Conservation (phyloP, 2,888 invertebrate genomes). For the Schizotus pectinicornis region DNA sequence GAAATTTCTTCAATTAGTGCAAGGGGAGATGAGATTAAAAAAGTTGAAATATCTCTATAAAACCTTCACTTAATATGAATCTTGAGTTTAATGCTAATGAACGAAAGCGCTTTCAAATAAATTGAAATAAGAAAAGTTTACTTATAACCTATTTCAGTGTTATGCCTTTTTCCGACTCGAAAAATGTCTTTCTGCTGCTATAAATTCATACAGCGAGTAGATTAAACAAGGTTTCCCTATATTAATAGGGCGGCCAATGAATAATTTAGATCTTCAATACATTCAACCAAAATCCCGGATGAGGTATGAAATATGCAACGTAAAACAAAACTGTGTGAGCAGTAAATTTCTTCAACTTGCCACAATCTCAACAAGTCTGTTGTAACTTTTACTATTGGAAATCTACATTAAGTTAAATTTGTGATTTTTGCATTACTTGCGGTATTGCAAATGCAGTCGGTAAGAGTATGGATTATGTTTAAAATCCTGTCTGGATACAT, state of each 20-base stretch:
- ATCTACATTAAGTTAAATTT: conserved; percentile 4
- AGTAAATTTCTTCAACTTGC: not conserved
- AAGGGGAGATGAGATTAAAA: conserved; percentile 37
- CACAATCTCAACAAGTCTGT: not conserved
- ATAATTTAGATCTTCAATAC: no score
- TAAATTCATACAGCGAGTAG: conserved; percentile 15
- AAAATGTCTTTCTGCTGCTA: conserved; percentile 7
- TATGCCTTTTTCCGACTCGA: conserved; percentile 17
- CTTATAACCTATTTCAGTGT: conserved; percentile 24
- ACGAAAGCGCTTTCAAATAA: conserved; percentile 23
- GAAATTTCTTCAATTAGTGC: conserved; percentile 39
- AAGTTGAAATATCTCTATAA: conserved; percentile 35
- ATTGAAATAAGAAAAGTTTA: conserved; percentile 29
- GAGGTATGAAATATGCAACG: no score
- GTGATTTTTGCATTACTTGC: not conserved
- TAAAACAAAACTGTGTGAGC: not conserved
- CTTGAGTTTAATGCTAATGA: conserved; percentile 29
- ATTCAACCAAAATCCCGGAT: no score
- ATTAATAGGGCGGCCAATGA: no score
- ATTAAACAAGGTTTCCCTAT: conserved; percentile 3
- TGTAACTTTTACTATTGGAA: not conserved
- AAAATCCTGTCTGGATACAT: conserved; percentile 21
- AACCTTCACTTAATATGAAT: conserved; percentile 27
- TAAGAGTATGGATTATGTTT: conserved; percentile 22
- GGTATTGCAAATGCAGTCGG: conserved; percentile 8